Base-by-base conservation (phyloP, 1,140 invertebrate species). In the Homalodisca vitripennis region DNA sequence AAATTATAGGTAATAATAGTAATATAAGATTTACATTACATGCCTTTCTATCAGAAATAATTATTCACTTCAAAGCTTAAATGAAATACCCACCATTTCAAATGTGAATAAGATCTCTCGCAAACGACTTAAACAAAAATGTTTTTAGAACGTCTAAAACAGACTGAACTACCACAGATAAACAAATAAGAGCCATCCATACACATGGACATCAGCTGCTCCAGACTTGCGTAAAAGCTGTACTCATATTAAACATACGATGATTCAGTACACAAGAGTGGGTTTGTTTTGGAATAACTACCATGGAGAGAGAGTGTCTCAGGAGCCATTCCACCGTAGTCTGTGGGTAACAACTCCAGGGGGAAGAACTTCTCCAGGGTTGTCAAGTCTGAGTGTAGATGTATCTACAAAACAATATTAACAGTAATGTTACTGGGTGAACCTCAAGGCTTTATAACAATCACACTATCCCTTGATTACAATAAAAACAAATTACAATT, bases 261-360 rank as follows among this genome's bases (percentile, higher is more conserved):
- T 12, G 51, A 46, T 48, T 20, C 1, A n/a, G n/a, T n/a, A n/a
- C n/a, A n/a, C n/a, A 13, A 47, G 3, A 1, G 3, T 63, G 14
- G 3, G 17, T 51, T 27, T 24, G 17, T 3, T n/a, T 22, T 26
- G 27, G 48, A 57, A 10, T 1, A 1, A 2, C 10, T 27, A 47
- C n/a, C 29, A 46, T 72, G 66, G 22, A 73, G 24, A 31, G 34
- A 24, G 6, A 30, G 3, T 26, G 47, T 65, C 10, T 68, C 57
- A 30, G 71, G 69, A 24, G 22, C 57, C n/a, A 69, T 67, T 1
- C 73, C 73, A 14, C 73, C 73, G 53, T 74, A 74, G 46, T 74
- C 73, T 41, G 66, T 47, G 14, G 73, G 73, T 13, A 74, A 30
- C 22, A 72, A 20, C 3, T 71, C 70, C 34, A 73, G 20, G 10